Evolutionary conservation across 2,888 invertebrate species (phyloP).

Genomic region (Caenorhabditis becei): DNA sequence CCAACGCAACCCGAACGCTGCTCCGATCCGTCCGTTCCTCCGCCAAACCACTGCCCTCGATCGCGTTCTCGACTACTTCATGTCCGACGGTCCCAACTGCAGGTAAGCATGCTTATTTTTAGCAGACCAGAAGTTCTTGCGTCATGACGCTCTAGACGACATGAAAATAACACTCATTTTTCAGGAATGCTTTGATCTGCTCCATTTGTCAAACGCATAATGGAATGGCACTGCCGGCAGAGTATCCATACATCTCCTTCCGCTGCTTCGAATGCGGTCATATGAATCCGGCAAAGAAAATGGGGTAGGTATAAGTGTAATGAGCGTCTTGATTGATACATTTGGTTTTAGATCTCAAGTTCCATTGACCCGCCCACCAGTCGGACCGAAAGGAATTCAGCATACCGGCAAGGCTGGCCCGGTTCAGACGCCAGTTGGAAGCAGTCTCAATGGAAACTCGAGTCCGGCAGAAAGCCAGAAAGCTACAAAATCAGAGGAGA

Average conservation of each 20-base stretch:
- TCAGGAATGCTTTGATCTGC: slow-evolving; percentile 92
- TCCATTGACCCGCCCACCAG: slow-evolving; percentile 40
- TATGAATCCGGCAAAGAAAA: slow-evolving; percentile 72
- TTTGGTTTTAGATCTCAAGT: slow-evolving; percentile 39
- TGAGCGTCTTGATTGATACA: not conserved
- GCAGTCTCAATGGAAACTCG: slow-evolving; percentile 2
- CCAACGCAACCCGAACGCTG: slow-evolving; percentile 35
- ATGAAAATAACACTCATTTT: slow-evolving; percentile 40
- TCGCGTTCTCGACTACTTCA: slow-evolving; percentile 92
- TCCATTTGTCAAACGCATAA: slow-evolving; percentile 92
- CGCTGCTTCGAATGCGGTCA: slow-evolving; percentile 84
- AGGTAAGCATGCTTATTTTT: slow-evolving; percentile 83
- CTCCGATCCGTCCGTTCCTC: slow-evolving; percentile 56
- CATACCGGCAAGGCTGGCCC: slow-evolving; percentile 28
- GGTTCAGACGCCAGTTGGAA: not conserved
- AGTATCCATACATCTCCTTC: slow-evolving; percentile 88
- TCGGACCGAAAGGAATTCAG: slow-evolving; percentile 38
- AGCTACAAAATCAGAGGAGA: not conserved
- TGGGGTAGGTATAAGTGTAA: slow-evolving; percentile 40
- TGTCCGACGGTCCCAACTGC: slow-evolving; percentile 95
- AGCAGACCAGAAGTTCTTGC: not conserved
- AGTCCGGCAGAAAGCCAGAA: slow-evolving; percentile 15
- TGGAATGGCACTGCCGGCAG: slow-evolving; percentile 89
- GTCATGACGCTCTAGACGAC: not conserved
- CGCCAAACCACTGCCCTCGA: slow-evolving; percentile 87